These are phyloP conservation scores for Lycorma delicatula DNA, from an alignment of 1,140 invertebrate species.

Conservation along the genomic window DNA sequence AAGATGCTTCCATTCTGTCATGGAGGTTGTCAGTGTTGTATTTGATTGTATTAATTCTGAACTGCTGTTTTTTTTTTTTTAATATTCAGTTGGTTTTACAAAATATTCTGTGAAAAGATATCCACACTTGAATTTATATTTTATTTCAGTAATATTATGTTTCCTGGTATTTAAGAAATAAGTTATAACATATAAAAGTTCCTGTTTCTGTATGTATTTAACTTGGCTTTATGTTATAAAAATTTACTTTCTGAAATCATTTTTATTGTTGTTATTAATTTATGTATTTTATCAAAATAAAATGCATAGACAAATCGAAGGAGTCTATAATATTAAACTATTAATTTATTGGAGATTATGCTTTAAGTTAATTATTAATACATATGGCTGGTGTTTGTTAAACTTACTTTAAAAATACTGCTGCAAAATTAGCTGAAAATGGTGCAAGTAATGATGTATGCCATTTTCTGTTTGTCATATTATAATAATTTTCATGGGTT, in stretches of 20 bases:
- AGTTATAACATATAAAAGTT: no score
- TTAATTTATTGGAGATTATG: neutral
- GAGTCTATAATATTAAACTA: neutral
- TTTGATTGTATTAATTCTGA: no score
- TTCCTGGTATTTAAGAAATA: no score
- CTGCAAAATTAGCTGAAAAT: neutral
- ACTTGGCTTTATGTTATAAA: neutral
- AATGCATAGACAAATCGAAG: neutral
- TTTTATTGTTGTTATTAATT: neutral
- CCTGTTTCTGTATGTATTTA: no score
- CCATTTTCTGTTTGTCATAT: neutral
- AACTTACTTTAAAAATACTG: neutral
- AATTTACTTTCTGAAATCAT: neutral
- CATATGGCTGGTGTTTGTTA: neutral
- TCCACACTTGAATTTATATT: no score
- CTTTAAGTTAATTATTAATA: neutral
- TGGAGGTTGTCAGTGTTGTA: no score
- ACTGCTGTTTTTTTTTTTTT: no score
- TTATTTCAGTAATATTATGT: no score
- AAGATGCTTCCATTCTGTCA: no score
- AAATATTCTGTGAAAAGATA: no score
- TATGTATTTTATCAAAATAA: neutral
- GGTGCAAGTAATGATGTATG: neutral
- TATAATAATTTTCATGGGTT: neutral
- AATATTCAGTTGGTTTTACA: no score